Base-by-base conservation (phyloP, 2,888 invertebrate genomes). In the Scaptomyza flava region DNA sequence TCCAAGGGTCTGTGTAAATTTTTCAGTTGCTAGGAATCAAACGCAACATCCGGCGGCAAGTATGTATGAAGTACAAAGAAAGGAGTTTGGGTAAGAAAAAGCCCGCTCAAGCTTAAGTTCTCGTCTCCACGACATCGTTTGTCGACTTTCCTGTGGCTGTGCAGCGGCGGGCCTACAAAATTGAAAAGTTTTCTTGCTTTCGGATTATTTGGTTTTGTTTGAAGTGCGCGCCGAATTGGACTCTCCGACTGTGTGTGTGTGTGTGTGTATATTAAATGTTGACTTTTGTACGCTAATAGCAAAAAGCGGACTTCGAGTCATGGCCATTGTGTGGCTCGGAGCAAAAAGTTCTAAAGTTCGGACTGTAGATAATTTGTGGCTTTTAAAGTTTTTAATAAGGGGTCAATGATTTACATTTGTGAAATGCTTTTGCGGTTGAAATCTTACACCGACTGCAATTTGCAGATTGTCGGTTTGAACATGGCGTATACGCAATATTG, bases 251-350 rank as follows among this genome's bases (percentile, higher is more conserved):
- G 17, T 56, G 2, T 62, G 5, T 34, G 12, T 60, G 27, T 71
- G 30, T n/a, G n/a, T 63, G 27, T 57, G 43, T 57, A 30, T 58
- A 45, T 69, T 59, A 58, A 77, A 68, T 88, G 89, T 83, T 88
- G 82, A 88, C 87, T 83, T 81, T 83, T 88, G 81, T 83, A 56
- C 78, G 82, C 82, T 83, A 83, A 83, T 88, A 80, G 82, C 84
- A 77, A 68, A 80, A 68, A 80, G 84, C 84, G 67, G 47, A 60
- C 61, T 6, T 50, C 38, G 30, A 68, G 65, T 51, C 74, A 46
- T 12, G 68, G 63, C 69, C 79, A 83, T 86, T 85, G 79, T 69
- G 76, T 68, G 87, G 62, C 47, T 43, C 56, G 34, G 51, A 23
- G 54, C 63, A 66, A 46, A 66, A 86, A 86, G 84, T 82, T 88